Conservation (phyloP, 2,797 vertebrate species). For the Stomatorhinus walkeri region DNA sequence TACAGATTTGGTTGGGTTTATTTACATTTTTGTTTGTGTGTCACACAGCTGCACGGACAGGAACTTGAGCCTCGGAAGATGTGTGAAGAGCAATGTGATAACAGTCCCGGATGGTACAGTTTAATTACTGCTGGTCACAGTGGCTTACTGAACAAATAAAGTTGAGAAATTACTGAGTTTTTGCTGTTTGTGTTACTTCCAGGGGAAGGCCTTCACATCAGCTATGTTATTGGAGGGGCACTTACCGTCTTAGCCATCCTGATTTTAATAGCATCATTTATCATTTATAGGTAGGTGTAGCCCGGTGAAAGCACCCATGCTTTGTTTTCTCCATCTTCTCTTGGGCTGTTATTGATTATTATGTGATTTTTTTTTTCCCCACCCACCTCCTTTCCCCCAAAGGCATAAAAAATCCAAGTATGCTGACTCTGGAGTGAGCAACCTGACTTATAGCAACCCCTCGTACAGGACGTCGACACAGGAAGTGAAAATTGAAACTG, state of each 20-base stretch:
- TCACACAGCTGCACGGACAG: slow-evolving; percentile 79
- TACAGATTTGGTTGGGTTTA: neutral
- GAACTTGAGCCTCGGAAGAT: slow-evolving; percentile 62
- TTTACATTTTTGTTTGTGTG: neutral
- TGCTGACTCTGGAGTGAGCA: slow-evolving; percentile 82
- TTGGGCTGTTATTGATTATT: neutral
- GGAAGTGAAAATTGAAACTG: slow-evolving; percentile 90
- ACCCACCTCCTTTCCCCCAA: neutral
- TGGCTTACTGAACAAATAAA: neutral
- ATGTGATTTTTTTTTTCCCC: neutral
- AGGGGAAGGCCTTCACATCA: slow-evolving; percentile 88
- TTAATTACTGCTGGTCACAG: slow-evolving; percentile 6
- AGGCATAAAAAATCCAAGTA: slow-evolving; percentile 94
- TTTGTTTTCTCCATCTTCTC: neutral
- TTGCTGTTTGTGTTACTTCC: slow-evolving; percentile 24
- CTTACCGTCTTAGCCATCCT: slow-evolving; percentile 84
- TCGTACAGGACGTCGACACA: slow-evolving; percentile 94
- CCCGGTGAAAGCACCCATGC: neutral
- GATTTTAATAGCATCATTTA: slow-evolving; percentile 77
- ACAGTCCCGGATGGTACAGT: slow-evolving; percentile 75
- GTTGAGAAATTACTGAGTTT: neutral
- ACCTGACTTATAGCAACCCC: slow-evolving; percentile 95
- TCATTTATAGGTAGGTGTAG: slow-evolving; percentile 79
- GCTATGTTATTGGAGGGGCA: slow-evolving; percentile 85
- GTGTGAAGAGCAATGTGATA: slow-evolving; percentile 64